phyloP scores from a whole-genome alignment of 2,888 invertebrate species.

The Vandiemenella viatica region DNA sequence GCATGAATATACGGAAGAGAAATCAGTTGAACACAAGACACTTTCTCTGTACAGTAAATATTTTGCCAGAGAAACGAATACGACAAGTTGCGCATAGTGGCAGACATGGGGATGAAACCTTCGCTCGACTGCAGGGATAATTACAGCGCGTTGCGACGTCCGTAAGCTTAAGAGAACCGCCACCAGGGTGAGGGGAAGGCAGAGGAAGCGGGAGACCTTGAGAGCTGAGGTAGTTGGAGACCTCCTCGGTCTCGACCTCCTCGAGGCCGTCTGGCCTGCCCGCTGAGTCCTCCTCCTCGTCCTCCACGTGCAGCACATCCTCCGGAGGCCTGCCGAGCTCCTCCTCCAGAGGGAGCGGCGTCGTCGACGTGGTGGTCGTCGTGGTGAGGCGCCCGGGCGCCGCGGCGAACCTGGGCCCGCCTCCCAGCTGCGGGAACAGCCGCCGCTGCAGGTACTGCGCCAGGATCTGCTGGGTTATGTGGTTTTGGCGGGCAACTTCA shows the following conservation, averaged over 20 bases:
- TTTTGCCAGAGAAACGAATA: too few relatives aligned
- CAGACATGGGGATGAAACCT: too few relatives aligned
- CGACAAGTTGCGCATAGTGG: too few relatives aligned
- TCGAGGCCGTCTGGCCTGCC: not conserved
- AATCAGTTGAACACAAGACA: too few relatives aligned
- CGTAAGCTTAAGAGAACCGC: too few relatives aligned
- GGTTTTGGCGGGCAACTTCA: conserved; percentile 57
- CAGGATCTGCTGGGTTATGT: conserved; percentile 60
- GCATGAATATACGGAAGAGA: too few relatives aligned
- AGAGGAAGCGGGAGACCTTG: conserved; percentile 5
- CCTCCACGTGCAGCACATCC: conserved; percentile 9
- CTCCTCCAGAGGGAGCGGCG: not conserved
- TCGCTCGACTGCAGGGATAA: too few relatives aligned
- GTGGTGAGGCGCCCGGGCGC: not conserved
- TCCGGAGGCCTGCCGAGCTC: not conserved
- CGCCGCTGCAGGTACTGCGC: conserved; percentile 57
- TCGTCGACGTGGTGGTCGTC: conserved; percentile 1
- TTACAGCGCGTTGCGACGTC: too few relatives aligned
- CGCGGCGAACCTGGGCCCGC: not conserved
- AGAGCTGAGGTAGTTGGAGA: conserved; percentile 27
- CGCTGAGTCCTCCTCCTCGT: conserved; percentile 21
- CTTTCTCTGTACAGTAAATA: too few relatives aligned
- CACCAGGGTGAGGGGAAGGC: too few relatives aligned
- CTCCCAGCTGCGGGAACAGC: conserved; percentile 40
- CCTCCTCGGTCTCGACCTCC: not conserved